Base-by-base conservation (phyloP, 2,113 vertebrate species). In the Pseudorhombus dupliciocellatus region DNA sequence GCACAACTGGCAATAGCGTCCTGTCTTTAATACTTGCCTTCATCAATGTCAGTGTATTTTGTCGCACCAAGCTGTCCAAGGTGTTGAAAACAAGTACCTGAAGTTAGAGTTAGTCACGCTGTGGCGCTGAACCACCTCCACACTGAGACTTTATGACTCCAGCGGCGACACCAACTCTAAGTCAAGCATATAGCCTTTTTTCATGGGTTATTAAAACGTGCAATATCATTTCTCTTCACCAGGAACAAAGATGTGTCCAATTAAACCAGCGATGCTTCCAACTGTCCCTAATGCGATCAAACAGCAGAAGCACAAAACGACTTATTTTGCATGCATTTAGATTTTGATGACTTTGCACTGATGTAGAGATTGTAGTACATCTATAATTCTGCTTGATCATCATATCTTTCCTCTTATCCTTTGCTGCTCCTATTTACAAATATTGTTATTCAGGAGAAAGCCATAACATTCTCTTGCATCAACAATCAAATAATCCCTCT, bases 161-260 rank as follows among this genome's bases (percentile, higher is more conserved):
- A 69, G 59, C 68, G 65, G 62, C 60, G 66, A 40, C 52, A 73
- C 75, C 42, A 71, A 58, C 10, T 2, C 28, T 31, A 66, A 71
- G 55, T 22, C 55, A 60, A 65, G 69, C 21, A 24, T 15, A 4
- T 37, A 37, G 20, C 48, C 25, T 12, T 48, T 59, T 73, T 66
- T 63, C 69, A 86, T 60, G 73, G 73, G 67, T 86, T 71, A 71
- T 77, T 78, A 68, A 74, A 55, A 28, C 44, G 70, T 37, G 34
- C 61, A 11, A 72, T 70, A 52, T 59, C 54, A 83, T 62, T 77
- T 8, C 37, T 9, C 14, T 24, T n/a, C 26, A 50, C 55, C 40
- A n/a, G 56, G 55, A 61, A 21, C 26, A 55, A 74, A 20, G 30
- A 2, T 14, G 40, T 5, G 12, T 16, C 40, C 40, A 44, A 44